phyloP scores from a whole-genome alignment of 2,797 vertebrate genomes.

The Artibeus jamaicensis region DNA sequence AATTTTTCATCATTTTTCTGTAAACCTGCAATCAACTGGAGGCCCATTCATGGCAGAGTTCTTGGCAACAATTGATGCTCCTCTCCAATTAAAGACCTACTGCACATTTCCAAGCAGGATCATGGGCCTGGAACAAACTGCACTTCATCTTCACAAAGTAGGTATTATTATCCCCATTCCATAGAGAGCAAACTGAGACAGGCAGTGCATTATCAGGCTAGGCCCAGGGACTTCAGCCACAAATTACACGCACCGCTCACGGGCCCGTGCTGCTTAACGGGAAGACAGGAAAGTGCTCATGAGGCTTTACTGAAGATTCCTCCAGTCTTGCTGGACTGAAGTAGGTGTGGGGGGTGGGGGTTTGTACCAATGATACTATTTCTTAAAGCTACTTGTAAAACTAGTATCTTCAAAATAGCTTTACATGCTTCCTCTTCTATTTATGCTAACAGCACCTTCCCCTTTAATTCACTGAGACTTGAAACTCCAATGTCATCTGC shows the following conservation, averaged over 20 bases:
- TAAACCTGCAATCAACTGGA: slow-evolving; percentile 39
- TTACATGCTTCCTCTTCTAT: background rate
- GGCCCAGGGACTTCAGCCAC: background rate
- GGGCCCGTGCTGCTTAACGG: background rate
- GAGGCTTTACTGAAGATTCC: background rate
- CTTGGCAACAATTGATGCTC: slow-evolving; percentile 40
- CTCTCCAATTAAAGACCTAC: background rate
- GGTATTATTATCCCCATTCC: background rate
- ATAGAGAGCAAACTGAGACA: background rate
- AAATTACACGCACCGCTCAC: background rate
- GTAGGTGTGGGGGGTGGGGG: fast-evolving
- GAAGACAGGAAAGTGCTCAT: background rate
- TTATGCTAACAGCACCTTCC: background rate
- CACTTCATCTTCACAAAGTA: background rate
- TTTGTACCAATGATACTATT: background rate
- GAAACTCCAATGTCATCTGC: background rate
- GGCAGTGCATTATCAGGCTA: background rate
- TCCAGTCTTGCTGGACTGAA: background rate
- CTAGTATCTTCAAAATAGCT: background rate
- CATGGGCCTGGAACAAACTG: background rate
- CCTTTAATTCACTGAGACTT: background rate
- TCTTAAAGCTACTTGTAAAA: background rate
- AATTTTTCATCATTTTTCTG: slow-evolving; percentile 65
- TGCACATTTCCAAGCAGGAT: background rate
- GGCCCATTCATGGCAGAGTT: slow-evolving; percentile 36